Conservation (phyloP, 2,797 vertebrate species). For the Kryptopterus vitreolus region DNA sequence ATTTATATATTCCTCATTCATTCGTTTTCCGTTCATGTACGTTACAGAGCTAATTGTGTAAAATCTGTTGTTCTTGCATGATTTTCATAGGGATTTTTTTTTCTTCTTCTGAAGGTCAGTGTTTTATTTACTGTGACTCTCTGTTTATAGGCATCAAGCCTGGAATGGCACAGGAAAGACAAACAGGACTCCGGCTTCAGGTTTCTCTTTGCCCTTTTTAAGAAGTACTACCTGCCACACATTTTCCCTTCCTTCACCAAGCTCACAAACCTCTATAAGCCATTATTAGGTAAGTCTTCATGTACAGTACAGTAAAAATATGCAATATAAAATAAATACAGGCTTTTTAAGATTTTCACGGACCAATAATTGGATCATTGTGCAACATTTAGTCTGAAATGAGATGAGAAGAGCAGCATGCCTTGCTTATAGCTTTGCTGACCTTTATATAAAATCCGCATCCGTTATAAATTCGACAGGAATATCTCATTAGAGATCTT, state of each 20-base stretch:
- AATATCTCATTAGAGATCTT: not conserved
- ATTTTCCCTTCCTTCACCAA: slow-evolving; percentile 96
- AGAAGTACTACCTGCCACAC: slow-evolving; percentile 98
- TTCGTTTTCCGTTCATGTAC: too few species aligned
- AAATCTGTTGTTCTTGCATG: too few species aligned
- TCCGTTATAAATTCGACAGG: not conserved
- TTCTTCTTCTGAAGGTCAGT: too few species aligned
- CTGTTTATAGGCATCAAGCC: slow-evolving; percentile 85
- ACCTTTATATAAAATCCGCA: too few species aligned
- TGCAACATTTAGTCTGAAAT: not conserved
- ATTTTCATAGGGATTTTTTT: too few species aligned
- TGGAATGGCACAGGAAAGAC: slow-evolving; percentile 96
- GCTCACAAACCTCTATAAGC: slow-evolving; percentile 96
- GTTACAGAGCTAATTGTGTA: too few species aligned
- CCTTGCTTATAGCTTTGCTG: not conserved
- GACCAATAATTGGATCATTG: too few species aligned
- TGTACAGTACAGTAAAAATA: not conserved
- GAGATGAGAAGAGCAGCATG: not conserved
- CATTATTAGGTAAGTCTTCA: slow-evolving; percentile 79
- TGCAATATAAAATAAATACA: not conserved
- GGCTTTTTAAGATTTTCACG: too few species aligned
- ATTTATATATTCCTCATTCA: too few species aligned
- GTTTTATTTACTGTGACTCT: slow-evolving; percentile 32
- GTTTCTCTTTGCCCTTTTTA: slow-evolving; percentile 96
- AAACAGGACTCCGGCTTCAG: slow-evolving; percentile 95